Conservation (phyloP, 1,140 invertebrate species). For the Archivesica marissinica region DNA sequence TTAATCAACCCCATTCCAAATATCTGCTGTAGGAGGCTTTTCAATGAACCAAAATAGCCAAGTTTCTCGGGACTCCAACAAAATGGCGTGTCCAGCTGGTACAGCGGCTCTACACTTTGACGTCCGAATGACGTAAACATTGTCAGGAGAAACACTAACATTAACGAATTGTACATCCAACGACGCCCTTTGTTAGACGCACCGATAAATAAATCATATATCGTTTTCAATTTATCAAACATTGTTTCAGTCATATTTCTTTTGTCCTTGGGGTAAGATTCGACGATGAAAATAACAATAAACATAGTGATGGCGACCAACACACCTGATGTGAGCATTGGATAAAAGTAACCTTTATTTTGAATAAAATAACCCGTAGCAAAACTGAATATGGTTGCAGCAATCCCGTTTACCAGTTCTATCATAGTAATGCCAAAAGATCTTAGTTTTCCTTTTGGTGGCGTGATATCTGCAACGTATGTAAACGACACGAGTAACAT, state of each 20-base stretch:
- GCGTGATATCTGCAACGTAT: slow-evolving; percentile 51
- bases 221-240: slow-evolving; percentile 34
- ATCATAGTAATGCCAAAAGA: slow-evolving; percentile 46
- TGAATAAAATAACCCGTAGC: slow-evolving; percentile 49
- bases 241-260: not conserved
- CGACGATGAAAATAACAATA: slow-evolving; percentile 28
- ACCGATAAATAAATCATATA: slow-evolving; percentile 28
- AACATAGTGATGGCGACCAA: slow-evolving; percentile 6
- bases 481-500: slow-evolving; percentile 45
- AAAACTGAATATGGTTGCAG: slow-evolving; percentile 36
- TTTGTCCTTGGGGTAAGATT: slow-evolving; percentile 42
- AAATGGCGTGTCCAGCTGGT: slow-evolving; percentile 34
- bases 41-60: slow-evolving; percentile 35
- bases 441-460: slow-evolving; percentile 50
- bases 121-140: slow-evolving; percentile 46
- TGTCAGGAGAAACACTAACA: slow-evolving; percentile 29
- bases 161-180: slow-evolving; percentile 50
- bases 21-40: slow-evolving; percentile 28
- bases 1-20: slow-evolving; percentile 48
- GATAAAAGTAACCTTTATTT: slow-evolving; percentile 35
- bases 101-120: slow-evolving; percentile 37
- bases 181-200: slow-evolving; percentile 21
- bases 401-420: slow-evolving; percentile 43
- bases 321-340: slow-evolving; percentile 10
- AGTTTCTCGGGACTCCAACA: slow-evolving; percentile 50